Evolutionary conservation across 2,888 invertebrate genomes (phyloP), one percentile per base, ranked within the genome.

Genomic region (Barypeithes pellucidus): DNA sequence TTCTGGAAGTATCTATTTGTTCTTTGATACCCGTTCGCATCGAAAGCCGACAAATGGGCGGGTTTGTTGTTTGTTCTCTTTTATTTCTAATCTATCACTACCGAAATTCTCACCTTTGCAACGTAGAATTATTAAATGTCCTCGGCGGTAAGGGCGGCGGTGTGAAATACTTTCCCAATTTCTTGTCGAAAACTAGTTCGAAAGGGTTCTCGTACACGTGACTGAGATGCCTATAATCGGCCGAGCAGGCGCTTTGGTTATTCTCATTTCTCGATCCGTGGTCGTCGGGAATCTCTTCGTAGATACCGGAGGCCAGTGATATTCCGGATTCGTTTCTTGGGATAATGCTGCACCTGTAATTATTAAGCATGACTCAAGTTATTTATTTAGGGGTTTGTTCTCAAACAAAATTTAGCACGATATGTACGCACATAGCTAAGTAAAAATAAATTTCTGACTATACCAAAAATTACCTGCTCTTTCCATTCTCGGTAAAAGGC

Each of bases 211-310:
- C 87, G 73, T 86, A 87, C 20, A 85, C 82, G 73, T 86, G 85
- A 72, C 78, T 63, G 11, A 45, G 57, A 16, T 50, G 57, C 24
- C 33, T 29, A 5, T 29, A 20, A 62, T 72, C 67, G 12, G 59
- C 36, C 16, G 39, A 33, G 3, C 20, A 0, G 22, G 33, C 52
- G 22, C 50, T 50, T 2, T 16, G 22, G 4, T 54, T 45, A 2
- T 36, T 57, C 14, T 74, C 77, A 18, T 81, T 79, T 4, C 41
- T 67, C 11, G 60, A 18, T 14, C 39, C 36, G 18, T 67, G 65
- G 33, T 68, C 54, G 7, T 91, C 91, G 0, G 88, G 84, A 75
- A 92, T 92, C 85, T 92, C 92, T 81, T 92, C 92, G 83, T 92
- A 92, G 77, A 92, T 90, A 50, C 92, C 92, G n/a, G 80, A 80